A percentile compares a stretch with the other conserved stretches of the same genome.
Conservation (phyloP, 2,888 invertebrate genomes). For the Eustalomyia histrio region DNA sequence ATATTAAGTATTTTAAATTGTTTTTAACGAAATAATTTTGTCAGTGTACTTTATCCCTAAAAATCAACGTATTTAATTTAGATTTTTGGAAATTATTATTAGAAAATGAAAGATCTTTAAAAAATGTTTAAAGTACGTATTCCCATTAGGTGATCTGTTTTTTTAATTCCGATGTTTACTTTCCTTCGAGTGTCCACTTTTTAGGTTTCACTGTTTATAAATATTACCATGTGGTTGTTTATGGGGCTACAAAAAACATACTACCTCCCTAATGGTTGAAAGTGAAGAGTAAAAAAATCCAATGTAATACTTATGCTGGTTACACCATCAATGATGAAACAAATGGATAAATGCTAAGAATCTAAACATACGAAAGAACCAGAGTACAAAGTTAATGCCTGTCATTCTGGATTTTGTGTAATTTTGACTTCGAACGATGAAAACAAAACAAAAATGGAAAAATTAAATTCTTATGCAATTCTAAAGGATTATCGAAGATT, state of each 20-base stretch:
- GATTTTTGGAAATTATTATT: too few relatives aligned
- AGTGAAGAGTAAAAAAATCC: slow-evolving; percentile 2
- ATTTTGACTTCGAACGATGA: slow-evolving; percentile 42
- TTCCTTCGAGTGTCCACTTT: too few relatives aligned
- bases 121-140: too few relatives aligned
- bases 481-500: slow-evolving; percentile 56
- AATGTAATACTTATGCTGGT: slow-evolving; percentile 13
- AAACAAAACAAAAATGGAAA: slow-evolving; percentile 14
- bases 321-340: slow-evolving; percentile 49
- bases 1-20: too few relatives aligned
- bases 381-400: slow-evolving; percentile 63
- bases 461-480: slow-evolving; percentile 63
- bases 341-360: slow-evolving; percentile 23
- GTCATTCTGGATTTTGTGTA: slow-evolving; percentile 61
- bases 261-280: slow-evolving; percentile 14
- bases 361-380: slow-evolving; percentile 27
- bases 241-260: slow-evolving; percentile 21
- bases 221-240: slow-evolving; percentile 54
- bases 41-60: too few relatives aligned
- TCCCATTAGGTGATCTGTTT: too few relatives aligned
- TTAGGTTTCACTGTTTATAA: background rate
- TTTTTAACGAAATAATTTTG: too few relatives aligned
- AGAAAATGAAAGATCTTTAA: too few relatives aligned
- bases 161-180: too few relatives aligned
- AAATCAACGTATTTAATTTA: too few relatives aligned